Percentiles rank a stretch among this genome's conserved stretches.
Evolutionary conservation across 2,113 vertebrate genomes (phyloP).

Genomic region (Poicephalus meyeri): DNA sequence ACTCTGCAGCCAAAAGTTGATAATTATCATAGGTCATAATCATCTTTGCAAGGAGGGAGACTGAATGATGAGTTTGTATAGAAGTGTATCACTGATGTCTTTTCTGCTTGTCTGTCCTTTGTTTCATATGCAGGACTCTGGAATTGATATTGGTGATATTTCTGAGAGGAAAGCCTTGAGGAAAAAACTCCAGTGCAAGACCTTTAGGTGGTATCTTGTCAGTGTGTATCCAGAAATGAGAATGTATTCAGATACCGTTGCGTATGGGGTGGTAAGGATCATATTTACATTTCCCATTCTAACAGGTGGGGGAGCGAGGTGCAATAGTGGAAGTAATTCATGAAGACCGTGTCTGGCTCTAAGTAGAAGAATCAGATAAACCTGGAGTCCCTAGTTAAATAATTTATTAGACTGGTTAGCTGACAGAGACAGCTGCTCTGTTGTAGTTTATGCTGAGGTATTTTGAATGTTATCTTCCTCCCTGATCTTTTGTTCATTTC

Average conservation of each 20-base stretch:
- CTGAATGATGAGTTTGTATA: not conserved
- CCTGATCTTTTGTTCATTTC: not conserved
- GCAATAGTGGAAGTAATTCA: not conserved
- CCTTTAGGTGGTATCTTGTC: conserved; percentile 97
- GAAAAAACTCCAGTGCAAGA: conserved; percentile 95
- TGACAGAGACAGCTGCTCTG: not conserved
- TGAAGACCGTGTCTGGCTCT: not conserved
- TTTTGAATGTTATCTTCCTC: not conserved
- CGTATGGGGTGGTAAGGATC: conserved; percentile 91
- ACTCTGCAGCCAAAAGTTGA: not conserved
- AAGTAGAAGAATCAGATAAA: not conserved
- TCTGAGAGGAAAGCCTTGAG: conserved; percentile 92
- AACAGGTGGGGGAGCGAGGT: not conserved
- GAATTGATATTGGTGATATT: conserved; percentile 96
- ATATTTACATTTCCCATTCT: not conserved
- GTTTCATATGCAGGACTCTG: conserved; percentile 83
- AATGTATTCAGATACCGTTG: conserved; percentile 93
- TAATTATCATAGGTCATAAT: not conserved
- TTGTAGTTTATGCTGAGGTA: not conserved
- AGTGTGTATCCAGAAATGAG: conserved; percentile 98
- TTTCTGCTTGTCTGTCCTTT: not conserved
- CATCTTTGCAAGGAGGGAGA: not conserved
- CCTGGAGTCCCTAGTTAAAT: not conserved
- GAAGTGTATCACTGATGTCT: not conserved
- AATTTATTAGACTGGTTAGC: not conserved